Percentiles rank a stretch among this genome's conserved stretches.
phyloP scores from a whole-genome alignment of 2,797 vertebrate genomes.

The Pseudopleuronectes americanus region DNA sequence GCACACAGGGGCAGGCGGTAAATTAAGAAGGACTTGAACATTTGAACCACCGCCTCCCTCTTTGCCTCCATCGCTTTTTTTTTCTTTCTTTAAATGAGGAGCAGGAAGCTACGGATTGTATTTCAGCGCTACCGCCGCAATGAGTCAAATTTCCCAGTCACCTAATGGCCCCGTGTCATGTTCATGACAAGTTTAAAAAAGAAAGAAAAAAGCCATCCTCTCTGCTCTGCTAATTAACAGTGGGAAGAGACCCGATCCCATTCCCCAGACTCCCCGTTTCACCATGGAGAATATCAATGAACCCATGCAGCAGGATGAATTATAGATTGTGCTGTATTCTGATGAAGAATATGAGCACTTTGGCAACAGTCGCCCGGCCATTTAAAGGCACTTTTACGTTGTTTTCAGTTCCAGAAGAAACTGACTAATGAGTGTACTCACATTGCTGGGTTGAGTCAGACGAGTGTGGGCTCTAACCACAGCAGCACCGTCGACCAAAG shows the following conservation, averaged over 20 bases:
- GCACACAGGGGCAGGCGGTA: not conserved
- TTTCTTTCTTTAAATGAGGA: slow-evolving; percentile 27
- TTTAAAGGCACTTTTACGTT: slow-evolving; percentile 57
- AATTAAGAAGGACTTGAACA: slow-evolving; percentile 1
- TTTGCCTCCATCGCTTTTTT: not conserved
- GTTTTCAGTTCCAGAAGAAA: slow-evolving; percentile 56
- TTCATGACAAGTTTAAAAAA: slow-evolving; percentile 52
- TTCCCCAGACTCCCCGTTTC: slow-evolving; percentile 62
- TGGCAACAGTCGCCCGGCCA: slow-evolving; percentile 52
- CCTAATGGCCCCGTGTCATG: slow-evolving; percentile 65
- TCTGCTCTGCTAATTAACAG: slow-evolving; percentile 71
- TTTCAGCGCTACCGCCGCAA: slow-evolving; percentile 24
- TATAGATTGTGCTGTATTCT: slow-evolving; percentile 66
- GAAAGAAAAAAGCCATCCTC: slow-evolving; percentile 27
- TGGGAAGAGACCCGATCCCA: slow-evolving; percentile 56
- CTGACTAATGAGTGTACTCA: slow-evolving; percentile 58
- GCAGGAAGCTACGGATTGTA: slow-evolving; percentile 30
- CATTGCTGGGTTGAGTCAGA: slow-evolving; percentile 54
- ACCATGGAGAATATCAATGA: slow-evolving; percentile 79
- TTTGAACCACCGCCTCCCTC: not conserved
- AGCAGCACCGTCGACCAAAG: slow-evolving; percentile 33
- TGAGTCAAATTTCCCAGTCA: slow-evolving; percentile 50
- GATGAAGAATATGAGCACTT: slow-evolving; percentile 65
- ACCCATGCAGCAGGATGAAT: slow-evolving; percentile 67
- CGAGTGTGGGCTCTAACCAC: slow-evolving; percentile 42